Conservation (phyloP, 2,113 vertebrate species). For the Thymallus thymallus region DNA sequence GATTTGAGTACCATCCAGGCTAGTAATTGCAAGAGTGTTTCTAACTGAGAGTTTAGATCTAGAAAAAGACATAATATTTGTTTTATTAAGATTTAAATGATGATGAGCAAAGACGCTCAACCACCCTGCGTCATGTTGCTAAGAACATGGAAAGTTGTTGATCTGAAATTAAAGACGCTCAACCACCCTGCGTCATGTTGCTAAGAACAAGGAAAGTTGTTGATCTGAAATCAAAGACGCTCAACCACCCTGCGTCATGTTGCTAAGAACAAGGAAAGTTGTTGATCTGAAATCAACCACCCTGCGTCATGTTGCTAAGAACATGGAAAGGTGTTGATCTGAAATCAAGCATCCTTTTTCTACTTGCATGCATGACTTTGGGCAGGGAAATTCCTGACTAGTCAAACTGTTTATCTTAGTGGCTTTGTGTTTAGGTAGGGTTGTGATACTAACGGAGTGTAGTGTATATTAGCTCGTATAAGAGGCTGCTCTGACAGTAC, state of each 20-base stretch:
- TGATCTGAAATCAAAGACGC: slow-evolving; percentile 34
- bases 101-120: neutral
- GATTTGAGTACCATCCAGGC: too few relatives aligned
- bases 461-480: slow-evolving; percentile 20
- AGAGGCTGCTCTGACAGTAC: neutral
- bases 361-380: neutral
- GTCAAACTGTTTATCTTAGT: slow-evolving; percentile 44
- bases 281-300: slow-evolving; percentile 30
- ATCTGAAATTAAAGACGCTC: too few relatives aligned
- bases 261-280: slow-evolving; percentile 27
- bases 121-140: slow-evolving; percentile 23
- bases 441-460: neutral
- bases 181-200: slow-evolving; percentile 15
- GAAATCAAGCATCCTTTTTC: neutral
- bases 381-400: slow-evolving; percentile 1
- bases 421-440: neutral
- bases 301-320: slow-evolving; percentile 26
- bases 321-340: slow-evolving; percentile 31
- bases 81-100: too few relatives aligned
- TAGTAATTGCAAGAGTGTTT: too few relatives aligned
- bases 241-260: slow-evolving; percentile 1
- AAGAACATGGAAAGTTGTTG: slow-evolving; percentile 34
- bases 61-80: too few relatives aligned
- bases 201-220: slow-evolving; percentile 29
- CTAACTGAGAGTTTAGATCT: too few relatives aligned